Conservation (phyloP, 2,113 vertebrate species). For the Cephalopterus ornatus region DNA sequence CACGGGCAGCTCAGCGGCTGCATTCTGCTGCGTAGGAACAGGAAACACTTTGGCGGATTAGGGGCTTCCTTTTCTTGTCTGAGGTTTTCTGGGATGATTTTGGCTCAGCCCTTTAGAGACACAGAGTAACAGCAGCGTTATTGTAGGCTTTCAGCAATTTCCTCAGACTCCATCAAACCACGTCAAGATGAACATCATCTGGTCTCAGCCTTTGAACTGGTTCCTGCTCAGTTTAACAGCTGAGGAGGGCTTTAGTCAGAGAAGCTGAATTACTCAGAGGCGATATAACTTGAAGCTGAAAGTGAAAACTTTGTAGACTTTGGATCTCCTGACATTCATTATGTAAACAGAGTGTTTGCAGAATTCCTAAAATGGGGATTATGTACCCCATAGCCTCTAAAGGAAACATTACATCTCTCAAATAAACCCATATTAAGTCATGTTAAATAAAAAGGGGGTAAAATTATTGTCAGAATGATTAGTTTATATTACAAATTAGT, state of each 20-base stretch:
- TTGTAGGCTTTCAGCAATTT: background rate
- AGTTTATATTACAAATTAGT: background rate
- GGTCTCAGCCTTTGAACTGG: background rate
- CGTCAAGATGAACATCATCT: background rate
- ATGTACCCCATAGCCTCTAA: background rate
- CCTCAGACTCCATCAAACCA: background rate
- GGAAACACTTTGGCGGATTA: background rate
- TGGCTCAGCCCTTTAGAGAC: slow-evolving; percentile 18
- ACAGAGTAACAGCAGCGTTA: background rate
- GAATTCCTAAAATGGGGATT: slow-evolving; percentile 25
- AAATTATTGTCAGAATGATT: background rate
- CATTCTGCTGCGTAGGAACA: background rate
- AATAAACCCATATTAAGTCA: background rate
- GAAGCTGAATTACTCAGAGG: background rate
- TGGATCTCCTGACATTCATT: background rate
- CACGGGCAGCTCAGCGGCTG: background rate
- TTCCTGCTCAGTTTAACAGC: background rate
- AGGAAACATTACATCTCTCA: background rate
- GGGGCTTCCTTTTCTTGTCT: slow-evolving; percentile 8
- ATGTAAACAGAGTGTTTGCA: slow-evolving; percentile 8
- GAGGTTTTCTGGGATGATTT: slow-evolving; percentile 26
- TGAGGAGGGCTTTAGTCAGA: background rate
- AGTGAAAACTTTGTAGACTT: slow-evolving; percentile 13
- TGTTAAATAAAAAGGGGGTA: background rate
- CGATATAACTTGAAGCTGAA: slow-evolving; percentile 11